These are phyloP conservation scores for Triplophysa dalaica DNA, from an alignment of 2,113 vertebrate genomes.

Conservation along the genomic window DNA sequence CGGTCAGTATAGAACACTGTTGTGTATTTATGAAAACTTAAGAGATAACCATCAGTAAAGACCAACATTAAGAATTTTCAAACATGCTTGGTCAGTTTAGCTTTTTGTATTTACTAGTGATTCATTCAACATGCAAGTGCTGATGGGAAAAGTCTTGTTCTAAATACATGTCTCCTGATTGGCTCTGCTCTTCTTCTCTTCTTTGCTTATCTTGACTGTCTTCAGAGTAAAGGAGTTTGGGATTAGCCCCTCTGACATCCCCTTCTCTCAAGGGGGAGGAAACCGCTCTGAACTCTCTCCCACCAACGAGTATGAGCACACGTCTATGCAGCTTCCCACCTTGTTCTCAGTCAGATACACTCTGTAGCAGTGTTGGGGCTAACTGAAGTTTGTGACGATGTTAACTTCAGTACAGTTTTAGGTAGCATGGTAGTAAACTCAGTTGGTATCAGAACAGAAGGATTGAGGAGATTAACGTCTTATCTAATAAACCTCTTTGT, in stretches of 20 bases:
- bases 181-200: conserved; percentile 51
- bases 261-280: conserved; percentile 96
- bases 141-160: background rate
- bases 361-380: conserved; percentile 34
- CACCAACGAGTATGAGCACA: conserved; percentile 97
- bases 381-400: too few species aligned
- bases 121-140: background rate
- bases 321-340: conserved; percentile 78
- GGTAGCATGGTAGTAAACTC: too few species aligned
- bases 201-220: conserved; percentile 61
- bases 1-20: conserved; percentile 76
- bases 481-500: too few species aligned
- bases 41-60: background rate
- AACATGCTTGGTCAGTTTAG: background rate
- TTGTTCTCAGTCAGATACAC: conserved; percentile 40
- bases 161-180: conserved; percentile 55
- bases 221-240: conserved; percentile 99
- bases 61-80: background rate
- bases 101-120: conserved; percentile 15
- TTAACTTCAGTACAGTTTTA: too few species aligned
- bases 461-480: too few species aligned
- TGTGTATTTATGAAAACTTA: background rate
- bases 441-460: too few species aligned
- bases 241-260: conserved; percentile 99
- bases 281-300: conserved; percentile 95